Percentiles rank a stretch among this genome's conserved stretches.
phyloP scores from a whole-genome alignment of 2,888 invertebrate species.

The Cantharis lateralis region DNA sequence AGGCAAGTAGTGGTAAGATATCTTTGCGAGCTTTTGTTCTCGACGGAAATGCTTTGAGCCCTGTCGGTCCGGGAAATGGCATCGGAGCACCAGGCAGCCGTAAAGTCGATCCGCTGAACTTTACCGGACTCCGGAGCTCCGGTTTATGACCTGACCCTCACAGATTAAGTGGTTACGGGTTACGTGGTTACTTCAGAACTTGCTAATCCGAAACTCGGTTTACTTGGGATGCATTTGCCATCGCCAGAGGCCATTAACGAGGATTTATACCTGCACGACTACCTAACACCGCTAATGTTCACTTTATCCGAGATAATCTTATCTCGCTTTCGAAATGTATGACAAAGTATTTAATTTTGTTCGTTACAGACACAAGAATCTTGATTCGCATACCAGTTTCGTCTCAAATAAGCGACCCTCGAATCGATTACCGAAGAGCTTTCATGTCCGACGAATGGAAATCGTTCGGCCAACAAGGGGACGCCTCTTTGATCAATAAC shows the following conservation, averaged over 20 bases:
- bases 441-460: constrained; percentile 18
- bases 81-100: constrained; percentile 41
- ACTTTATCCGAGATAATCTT: constrained; percentile 8
- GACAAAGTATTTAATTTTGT: not conserved
- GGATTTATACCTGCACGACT: constrained; percentile 34
- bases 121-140: constrained; percentile 47
- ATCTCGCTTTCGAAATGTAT: not conserved
- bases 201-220: constrained; percentile 45
- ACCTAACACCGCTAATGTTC: constrained; percentile 23
- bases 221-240: constrained; percentile 34
- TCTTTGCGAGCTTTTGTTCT: constrained; percentile 26
- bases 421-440: constrained; percentile 22
- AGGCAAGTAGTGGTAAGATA: constrained; percentile 1
- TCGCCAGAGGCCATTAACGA: constrained; percentile 31
- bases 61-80: constrained; percentile 32
- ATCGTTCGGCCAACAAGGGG: constrained; percentile 15
- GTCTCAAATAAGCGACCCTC: constrained; percentile 11
- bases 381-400: constrained; percentile 3
- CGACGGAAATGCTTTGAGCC: constrained; percentile 24
- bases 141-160: constrained; percentile 54
- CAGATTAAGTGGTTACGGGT: constrained; percentile 55
- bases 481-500: constrained; percentile 25
- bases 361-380: not conserved
- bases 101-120: constrained; percentile 45
- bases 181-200: constrained; percentile 53